A percentile compares a stretch with the other conserved stretches of the same genome.
Evolutionary conservation across 2,797 vertebrate species (phyloP).

Genomic region (Taenioides sp.): DNA sequence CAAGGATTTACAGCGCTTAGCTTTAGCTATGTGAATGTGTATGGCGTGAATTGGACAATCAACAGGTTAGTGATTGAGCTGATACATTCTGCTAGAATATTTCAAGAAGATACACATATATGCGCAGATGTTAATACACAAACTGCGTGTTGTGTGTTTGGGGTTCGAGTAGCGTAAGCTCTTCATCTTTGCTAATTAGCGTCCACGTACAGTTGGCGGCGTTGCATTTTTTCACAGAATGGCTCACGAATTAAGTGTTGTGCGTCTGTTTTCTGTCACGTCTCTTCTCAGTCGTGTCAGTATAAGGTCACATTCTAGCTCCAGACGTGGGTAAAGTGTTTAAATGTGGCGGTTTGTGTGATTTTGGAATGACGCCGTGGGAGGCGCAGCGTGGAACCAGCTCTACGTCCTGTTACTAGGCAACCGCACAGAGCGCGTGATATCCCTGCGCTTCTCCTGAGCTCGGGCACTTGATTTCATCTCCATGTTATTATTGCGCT

Average conservation of each 20-base stretch:
- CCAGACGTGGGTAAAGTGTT: constrained; percentile 25
- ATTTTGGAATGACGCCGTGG: constrained; percentile 63
- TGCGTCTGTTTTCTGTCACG: neutral
- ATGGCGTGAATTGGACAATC: constrained; percentile 41
- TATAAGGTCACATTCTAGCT: neutral
- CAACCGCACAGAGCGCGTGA: constrained; percentile 32
- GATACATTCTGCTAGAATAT: neutral
- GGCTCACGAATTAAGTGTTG: neutral
- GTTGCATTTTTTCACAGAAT: neutral
- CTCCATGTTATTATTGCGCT: accelerated
- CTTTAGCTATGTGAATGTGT: constrained; percentile 17
- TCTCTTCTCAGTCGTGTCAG: neutral
- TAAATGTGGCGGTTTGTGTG: constrained; percentile 69
- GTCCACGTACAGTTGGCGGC: constrained; percentile 34
- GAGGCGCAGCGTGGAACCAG: constrained; percentile 54
- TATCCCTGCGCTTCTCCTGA: neutral
- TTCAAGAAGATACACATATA: neutral
- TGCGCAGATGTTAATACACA: neutral
- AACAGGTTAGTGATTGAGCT: constrained; percentile 61
- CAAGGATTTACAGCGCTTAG: constrained; percentile 3
- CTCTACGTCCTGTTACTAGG: constrained; percentile 52
- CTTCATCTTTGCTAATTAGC: constrained; percentile 45
- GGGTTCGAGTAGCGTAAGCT: no score
- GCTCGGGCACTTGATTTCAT: neutral
- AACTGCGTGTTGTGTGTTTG: neutral